phyloP scores from a whole-genome alignment of 2,113 vertebrate genomes.

The Sceloporus tristichus region DNA sequence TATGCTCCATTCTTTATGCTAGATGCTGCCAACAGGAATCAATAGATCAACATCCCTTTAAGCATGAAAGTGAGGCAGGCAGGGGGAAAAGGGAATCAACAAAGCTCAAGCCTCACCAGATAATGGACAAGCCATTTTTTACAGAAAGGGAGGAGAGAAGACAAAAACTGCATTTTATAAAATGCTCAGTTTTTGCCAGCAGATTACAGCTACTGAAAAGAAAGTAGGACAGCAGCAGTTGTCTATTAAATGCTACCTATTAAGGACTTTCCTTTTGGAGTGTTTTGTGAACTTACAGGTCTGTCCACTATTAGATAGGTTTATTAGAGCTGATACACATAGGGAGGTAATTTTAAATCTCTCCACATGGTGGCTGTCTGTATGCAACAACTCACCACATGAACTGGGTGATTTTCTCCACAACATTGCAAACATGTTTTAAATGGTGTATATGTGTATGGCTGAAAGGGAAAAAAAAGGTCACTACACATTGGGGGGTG shows the following conservation, averaged over 20 bases:
- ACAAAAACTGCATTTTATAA: conserved; percentile 10
- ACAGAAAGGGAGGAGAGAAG: conserved; percentile 25
- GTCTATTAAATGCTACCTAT: conserved; percentile 16
- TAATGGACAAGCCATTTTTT: conserved; percentile 35
- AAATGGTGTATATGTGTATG: not conserved
- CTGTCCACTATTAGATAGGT: not conserved
- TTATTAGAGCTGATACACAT: not conserved
- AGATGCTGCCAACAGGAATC: not conserved
- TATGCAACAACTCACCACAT: not conserved
- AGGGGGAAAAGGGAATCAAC: conserved; percentile 5
- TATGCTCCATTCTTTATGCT: conserved; percentile 8
- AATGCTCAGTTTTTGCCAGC: not conserved
- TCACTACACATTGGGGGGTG: not conserved
- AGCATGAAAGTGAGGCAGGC: conserved; percentile 30
- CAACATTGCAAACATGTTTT: not conserved
- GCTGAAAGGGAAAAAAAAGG: not conserved
- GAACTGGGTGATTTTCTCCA: conserved; percentile 5
- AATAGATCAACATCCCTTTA: conserved; percentile 21
- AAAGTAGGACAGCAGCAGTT: conserved; percentile 50
- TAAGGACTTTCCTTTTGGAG: not conserved
- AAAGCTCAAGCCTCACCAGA: conserved; percentile 20
- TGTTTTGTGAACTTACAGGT: conserved; percentile 8
- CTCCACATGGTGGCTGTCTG: conserved; percentile 17
- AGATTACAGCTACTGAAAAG: conserved; percentile 13
- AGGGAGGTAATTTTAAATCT: not conserved